Base-by-base conservation (phyloP, 2,888 invertebrate species). In the Agrotis puta region DNA sequence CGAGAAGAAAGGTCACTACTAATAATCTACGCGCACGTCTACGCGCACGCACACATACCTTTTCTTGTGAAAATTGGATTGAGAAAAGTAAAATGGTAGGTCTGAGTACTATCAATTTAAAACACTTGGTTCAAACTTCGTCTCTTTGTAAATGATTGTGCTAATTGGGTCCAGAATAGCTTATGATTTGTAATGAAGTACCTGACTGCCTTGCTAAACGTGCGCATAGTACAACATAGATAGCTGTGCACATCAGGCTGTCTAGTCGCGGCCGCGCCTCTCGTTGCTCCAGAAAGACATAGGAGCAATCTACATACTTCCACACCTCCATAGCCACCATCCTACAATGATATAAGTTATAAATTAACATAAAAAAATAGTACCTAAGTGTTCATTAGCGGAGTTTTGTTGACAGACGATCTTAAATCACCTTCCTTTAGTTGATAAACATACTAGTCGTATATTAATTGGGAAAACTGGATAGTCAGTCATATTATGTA, bases 221-320 rank as follows among this genome's bases (percentile, higher is more conserved):
- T 95, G 13, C 91, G 86, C 92, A 96, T 91, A 11, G 95, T 94
- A 72, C 95, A 95, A 64, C 92, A 91, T 4, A 96, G 87, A 73
- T 96, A 96, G 82, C 94, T 94, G 69, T 96, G 95, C 0, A 94
- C 92, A 53, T 96, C 94, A 0, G 92, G 85, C 33, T 94, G 93
- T 0, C 94, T 81, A 0, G 92, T 89, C 4, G 92, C 86, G 0
- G 89, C 89, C 0, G 90, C 88, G 9, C 95, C 95, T 1, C 95
- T 89, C 0, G 93, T 92, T 0, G 94, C 95, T 0, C 93, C 94
- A 0, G 95, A 93, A 39, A 96, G 81, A 39, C 95, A 94, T 0
- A 96, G 81, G 22, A 96, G 85, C 11, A 96, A 82, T 2, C 96
- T 81, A 71, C 96, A 96, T 1, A 96, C 95, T 77, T 95, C 96